Evolutionary conservation across 1,140 invertebrate species (phyloP).

Genomic region (Dendroctonus ponderosae): DNA sequence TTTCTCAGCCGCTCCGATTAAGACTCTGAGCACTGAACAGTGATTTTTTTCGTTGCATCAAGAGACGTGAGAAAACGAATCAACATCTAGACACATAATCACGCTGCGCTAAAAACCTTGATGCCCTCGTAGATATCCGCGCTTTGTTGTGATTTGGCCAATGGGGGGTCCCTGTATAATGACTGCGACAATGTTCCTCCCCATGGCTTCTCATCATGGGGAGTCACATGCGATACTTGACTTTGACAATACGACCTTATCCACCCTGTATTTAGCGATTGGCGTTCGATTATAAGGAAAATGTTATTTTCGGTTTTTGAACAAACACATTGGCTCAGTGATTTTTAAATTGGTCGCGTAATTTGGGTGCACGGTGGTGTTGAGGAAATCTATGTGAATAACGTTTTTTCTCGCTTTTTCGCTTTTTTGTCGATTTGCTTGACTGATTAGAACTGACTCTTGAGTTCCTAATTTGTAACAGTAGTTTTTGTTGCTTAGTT

Average conservation of each 20-base stretch:
- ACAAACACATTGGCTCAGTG: conserved; percentile 6
- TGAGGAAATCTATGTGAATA: too few species aligned
- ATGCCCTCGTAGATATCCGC: conserved; percentile 33
- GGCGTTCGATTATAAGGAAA: background rate
- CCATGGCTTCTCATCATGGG: conserved; percentile 11
- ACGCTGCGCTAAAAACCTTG: conserved; percentile 30
- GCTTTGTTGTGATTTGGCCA: conserved; percentile 35
- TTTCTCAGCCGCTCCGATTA: too few species aligned
- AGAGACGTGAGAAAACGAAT: conserved; percentile 35
- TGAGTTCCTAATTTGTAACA: too few species aligned
- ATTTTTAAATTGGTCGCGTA: conserved; percentile 5
- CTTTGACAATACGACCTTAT: conserved; percentile 30
- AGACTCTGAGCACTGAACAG: too few species aligned
- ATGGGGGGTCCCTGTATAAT: conserved; percentile 33
- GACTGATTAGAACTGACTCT: too few species aligned
- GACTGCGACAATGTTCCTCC: conserved; percentile 32
- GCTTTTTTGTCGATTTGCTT: too few species aligned
- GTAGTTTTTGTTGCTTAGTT: too few species aligned
- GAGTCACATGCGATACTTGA: conserved; percentile 39
- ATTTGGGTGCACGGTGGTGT: background rate
- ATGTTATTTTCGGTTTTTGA: conserved; percentile 15
- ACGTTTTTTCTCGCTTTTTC: too few species aligned
- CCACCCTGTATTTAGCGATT: conserved; percentile 10
- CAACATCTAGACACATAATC: conserved; percentile 27
- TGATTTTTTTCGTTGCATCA: conserved; percentile 1